These are phyloP conservation scores for Carassius gibelio DNA, from an alignment of 2,113 vertebrate genomes.

Conservation along the genomic window DNA sequence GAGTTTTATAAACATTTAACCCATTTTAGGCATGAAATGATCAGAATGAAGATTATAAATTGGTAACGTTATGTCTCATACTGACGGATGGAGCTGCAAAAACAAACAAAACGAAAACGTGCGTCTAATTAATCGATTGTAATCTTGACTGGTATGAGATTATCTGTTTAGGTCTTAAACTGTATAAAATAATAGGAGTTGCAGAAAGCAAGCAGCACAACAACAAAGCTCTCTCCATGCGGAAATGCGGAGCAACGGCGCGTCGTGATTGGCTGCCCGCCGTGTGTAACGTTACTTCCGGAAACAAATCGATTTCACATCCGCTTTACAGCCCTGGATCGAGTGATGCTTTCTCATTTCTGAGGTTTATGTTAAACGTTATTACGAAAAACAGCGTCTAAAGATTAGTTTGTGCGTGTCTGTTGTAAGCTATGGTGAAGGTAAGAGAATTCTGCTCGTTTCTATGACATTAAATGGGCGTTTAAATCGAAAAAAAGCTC, in stretches of 20 bases:
- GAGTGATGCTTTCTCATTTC: not conserved
- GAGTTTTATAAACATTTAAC: conserved; percentile 10
- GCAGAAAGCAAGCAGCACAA: not conserved
- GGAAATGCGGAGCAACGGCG: not conserved
- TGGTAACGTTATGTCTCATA: not conserved
- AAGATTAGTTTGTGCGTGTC: not conserved
- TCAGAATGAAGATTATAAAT: not conserved
- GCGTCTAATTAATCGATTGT: not conserved
- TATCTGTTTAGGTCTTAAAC: too few relatives aligned
- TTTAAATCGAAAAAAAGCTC: not conserved
- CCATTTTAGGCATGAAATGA: conserved; percentile 34
- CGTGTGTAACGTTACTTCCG: not conserved
- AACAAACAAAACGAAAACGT: not conserved
- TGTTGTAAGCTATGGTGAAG: conserved; percentile 30
- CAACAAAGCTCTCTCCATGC: not conserved
- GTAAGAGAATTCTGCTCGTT: conserved; percentile 21
- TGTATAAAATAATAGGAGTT: not conserved
- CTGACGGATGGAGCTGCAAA: not conserved
- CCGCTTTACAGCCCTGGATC: not conserved
- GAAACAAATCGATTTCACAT: conserved; percentile 17
- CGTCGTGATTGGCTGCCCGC: conserved; percentile 20
- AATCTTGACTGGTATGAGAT: too few relatives aligned
- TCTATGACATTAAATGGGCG: not conserved
- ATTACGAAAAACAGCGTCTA: not conserved
- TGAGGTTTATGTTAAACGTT: not conserved